These are phyloP conservation scores for Dasysyrphus albostriatus DNA, from an alignment of 2,888 invertebrate genomes.

Conservation along the genomic window DNA sequence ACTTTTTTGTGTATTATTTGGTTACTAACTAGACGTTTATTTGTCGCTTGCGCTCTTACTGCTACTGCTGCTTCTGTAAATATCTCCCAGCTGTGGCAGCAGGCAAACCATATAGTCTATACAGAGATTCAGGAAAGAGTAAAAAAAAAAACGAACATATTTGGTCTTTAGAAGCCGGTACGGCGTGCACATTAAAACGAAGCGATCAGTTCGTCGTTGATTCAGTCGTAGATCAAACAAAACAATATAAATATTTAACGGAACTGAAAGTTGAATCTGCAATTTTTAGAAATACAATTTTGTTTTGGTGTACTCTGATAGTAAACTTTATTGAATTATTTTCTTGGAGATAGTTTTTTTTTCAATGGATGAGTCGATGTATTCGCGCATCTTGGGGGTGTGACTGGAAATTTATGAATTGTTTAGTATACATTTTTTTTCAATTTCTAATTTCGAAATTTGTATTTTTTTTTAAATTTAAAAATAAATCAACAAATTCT, in stretches of 20 bases:
- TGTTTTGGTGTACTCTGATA: not conserved
- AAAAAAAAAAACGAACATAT: conserved; percentile 21
- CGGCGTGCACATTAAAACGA: conserved; percentile 43
- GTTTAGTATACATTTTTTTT: conserved; percentile 3
- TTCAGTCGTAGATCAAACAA: conserved; percentile 70
- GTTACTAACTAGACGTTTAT: conserved; percentile 10
- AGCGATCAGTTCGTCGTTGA: conserved; percentile 52
- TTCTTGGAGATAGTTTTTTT: conserved; percentile 11
- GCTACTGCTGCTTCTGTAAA: conserved; percentile 8
- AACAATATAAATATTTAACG: conserved; percentile 49
- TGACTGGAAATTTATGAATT: conserved; percentile 41
- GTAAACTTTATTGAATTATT: conserved; percentile 15
- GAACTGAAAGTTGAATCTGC: conserved; percentile 36
- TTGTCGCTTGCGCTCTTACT: conserved; percentile 11
- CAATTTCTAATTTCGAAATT: not conserved
- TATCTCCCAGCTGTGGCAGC: conserved; percentile 15
- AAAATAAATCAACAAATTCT: conserved; percentile 55
- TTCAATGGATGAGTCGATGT: conserved; percentile 11
- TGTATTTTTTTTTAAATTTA: conserved; percentile 1
- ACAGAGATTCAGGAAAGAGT: conserved; percentile 1
- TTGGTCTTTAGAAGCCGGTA: conserved; percentile 23
- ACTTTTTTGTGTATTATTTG: conserved; percentile 38
- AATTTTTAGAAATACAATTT: conserved; percentile 7
- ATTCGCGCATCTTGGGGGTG: conserved; percentile 36
- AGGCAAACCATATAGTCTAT: conserved; percentile 5